Evolutionary conservation across 2,888 invertebrate species (phyloP), one percentile per base, ranked within the genome.

Genomic region (Sminthurinus aureus): DNA sequence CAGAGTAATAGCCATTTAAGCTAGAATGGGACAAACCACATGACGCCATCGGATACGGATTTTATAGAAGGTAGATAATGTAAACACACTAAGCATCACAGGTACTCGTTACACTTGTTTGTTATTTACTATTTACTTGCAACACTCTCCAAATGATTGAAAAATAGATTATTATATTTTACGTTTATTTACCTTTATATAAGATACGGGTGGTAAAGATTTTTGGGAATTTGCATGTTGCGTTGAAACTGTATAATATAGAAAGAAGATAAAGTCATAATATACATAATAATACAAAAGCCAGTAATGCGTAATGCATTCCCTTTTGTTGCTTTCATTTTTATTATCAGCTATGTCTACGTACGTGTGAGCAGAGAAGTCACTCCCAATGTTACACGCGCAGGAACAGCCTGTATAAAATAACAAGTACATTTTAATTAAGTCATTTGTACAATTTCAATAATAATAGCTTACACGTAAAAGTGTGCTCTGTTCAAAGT

Each of bases 321-420:
- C n/a, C n/a, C n/a, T n/a, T n/a, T n/a, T n/a, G n/a, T n/a, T n/a
- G n/a, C n/a, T n/a, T n/a, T n/a, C n/a, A n/a, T n/a, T n/a, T n/a
- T n/a, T n/a, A n/a, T n/a, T n/a, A n/a, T n/a, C n/a, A n/a, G n/a
- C n/a, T n/a, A n/a, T n/a, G n/a, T n/a, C n/a, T n/a, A n/a, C n/a
- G n/a, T n/a, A n/a, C n/a, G 87, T 0, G 90, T 90, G 50, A 90
- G 89, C 50, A 90, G 89, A 9, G 89, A 89, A n/a, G 90, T 90
- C 79, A 91, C 90, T 52, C 91, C 91, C n/a, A 91, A 88, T n/a
- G 91, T 91, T 78, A 91, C 90, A 51, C 91, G 87, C 18, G 91
- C 91, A 11, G 91, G 91, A 12, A 90, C 90, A 24, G 91, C 91
- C 85, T 83, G 66, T 52, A 20, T 18, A 52, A 78, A 58, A 24